Evolutionary conservation across 2,888 invertebrate genomes (phyloP).

Genomic region (Helobdella robusta): DNA sequence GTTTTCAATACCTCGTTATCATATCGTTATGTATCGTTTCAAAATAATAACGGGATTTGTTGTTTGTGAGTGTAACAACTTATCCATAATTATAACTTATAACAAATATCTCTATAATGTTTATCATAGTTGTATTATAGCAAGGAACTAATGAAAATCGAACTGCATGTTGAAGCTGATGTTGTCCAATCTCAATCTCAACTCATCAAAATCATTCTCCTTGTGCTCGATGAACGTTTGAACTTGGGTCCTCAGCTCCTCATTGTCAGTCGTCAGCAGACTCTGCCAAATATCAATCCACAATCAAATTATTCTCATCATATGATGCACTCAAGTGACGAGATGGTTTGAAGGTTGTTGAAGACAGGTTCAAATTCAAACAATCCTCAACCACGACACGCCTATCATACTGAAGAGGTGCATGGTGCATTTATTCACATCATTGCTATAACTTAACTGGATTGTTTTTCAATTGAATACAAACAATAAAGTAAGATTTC

Average conservation of each 20-base stretch:
- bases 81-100: background rate
- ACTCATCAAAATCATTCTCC: slow-evolving; percentile 85
- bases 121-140: background rate
- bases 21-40: background rate
- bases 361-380: no score
- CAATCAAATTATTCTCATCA: background rate
- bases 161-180: slow-evolving; percentile 57
- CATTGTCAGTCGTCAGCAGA: slow-evolving; percentile 40
- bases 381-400: no score
- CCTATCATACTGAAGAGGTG: no score
- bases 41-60: background rate
- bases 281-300: slow-evolving; percentile 36
- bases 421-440: no score
- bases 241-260: slow-evolving; percentile 68
- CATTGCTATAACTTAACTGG: no score
- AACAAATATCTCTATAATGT: background rate
- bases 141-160: no score
- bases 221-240: slow-evolving; percentile 77
- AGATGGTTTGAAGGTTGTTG: no score
- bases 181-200: slow-evolving; percentile 80
- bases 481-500: no score
- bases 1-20: no score
- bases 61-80: background rate
- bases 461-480: no score
- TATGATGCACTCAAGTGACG: no score